These are phyloP conservation scores for Odontomyia ornata DNA, from an alignment of 2,888 invertebrate species.

Conservation along the genomic window DNA sequence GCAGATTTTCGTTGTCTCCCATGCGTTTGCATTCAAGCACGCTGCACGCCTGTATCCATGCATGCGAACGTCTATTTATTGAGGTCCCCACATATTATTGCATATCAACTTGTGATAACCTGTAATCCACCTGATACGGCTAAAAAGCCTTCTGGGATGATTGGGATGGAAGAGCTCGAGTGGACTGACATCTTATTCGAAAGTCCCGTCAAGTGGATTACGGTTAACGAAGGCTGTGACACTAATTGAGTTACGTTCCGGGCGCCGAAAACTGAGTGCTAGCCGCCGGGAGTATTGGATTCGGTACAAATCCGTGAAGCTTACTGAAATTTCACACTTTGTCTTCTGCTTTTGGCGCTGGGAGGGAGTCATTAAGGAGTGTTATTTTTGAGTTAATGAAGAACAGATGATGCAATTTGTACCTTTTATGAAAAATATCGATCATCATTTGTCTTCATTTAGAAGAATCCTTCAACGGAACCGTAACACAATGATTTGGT, in stretches of 20 bases:
- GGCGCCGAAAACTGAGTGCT: background rate
- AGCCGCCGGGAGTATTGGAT: background rate
- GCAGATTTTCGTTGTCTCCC: background rate
- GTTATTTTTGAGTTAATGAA: too few species aligned
- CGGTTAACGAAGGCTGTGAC: background rate
- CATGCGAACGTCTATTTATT: background rate
- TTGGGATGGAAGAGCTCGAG: background rate
- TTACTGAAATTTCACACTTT: too few species aligned
- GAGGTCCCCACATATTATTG: background rate
- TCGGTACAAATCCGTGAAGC: background rate
- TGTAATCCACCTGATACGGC: background rate
- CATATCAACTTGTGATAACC: background rate
- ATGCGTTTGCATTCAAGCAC: background rate
- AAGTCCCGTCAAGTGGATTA: background rate
- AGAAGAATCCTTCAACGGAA: too few species aligned
- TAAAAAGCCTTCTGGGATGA: conserved; percentile 12
- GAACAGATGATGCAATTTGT: too few species aligned
- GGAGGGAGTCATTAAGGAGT: too few species aligned
- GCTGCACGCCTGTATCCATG: background rate
- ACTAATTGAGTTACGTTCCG: background rate
- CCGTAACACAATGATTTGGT: too few species aligned
- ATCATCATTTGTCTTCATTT: too few species aligned
- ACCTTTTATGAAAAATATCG: too few species aligned
- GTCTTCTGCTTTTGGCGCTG: too few species aligned
- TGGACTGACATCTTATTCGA: background rate